phyloP scores from a whole-genome alignment of 92 coral and sea anemone genomes.

The Siderastrea siderea region DNA sequence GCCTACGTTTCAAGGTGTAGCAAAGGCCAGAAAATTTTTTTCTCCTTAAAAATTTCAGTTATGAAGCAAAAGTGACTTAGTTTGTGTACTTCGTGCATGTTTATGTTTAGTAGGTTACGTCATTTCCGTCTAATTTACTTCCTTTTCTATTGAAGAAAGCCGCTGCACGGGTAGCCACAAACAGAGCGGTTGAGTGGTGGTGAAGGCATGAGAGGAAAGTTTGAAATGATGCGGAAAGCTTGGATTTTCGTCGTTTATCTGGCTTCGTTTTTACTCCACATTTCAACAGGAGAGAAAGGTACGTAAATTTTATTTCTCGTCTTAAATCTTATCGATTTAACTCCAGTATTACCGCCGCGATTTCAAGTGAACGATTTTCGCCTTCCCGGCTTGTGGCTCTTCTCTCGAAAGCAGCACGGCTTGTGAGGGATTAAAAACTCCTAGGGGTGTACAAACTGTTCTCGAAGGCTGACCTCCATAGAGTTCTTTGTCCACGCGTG shows the following conservation, averaged over 20 bases:
- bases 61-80: neutral
- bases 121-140: slow-evolving; percentile 52
- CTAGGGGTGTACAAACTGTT: slow-evolving; percentile 12
- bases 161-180: slow-evolving; percentile 53
- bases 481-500: slow-evolving; percentile 22
- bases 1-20: neutral
- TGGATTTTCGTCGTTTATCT: slow-evolving; percentile 10
- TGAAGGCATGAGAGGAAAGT: slow-evolving; percentile 1
- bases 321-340: neutral
- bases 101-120: slow-evolving; percentile 41
- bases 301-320: neutral
- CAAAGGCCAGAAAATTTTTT: neutral
- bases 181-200: slow-evolving; percentile 29
- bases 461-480: slow-evolving; percentile 23
- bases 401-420: slow-evolving; percentile 8
- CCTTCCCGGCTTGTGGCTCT: slow-evolving; percentile 4
- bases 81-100: neutral
- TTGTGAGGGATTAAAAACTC: slow-evolving; percentile 16
- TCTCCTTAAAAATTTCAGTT: neutral
- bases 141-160: slow-evolving; percentile 51
- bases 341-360: slow-evolving; percentile 9
- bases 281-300: slow-evolving; percentile 43
- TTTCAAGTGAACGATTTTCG: neutral
- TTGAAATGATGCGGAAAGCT: slow-evolving; percentile 20
- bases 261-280: slow-evolving; percentile 7